Conservation (phyloP, 2,797 vertebrate species). For the Crypturellus tataupa region DNA sequence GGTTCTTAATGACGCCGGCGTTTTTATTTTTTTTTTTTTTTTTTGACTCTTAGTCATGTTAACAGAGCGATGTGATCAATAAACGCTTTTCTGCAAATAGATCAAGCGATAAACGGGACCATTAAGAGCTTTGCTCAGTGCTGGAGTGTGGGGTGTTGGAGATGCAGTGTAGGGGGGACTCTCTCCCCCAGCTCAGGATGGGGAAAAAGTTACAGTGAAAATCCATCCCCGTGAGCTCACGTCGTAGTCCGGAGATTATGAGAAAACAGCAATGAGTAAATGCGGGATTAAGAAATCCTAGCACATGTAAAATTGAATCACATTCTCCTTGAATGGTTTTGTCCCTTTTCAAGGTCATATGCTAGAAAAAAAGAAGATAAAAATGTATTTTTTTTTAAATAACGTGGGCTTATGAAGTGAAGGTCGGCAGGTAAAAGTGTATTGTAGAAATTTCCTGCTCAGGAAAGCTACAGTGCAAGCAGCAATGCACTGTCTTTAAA, state of each 20-base stretch:
- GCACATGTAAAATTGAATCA: rapidly evolving
- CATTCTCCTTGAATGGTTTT: background rate
- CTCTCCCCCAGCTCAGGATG: background rate
- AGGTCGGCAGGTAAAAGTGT: background rate
- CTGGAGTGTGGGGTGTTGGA: background rate
- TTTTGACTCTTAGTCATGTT: background rate
- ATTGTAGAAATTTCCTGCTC: background rate
- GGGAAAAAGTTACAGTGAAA: background rate
- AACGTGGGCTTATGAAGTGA: background rate
- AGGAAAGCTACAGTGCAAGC: background rate
- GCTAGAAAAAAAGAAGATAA: constrained; percentile 35
- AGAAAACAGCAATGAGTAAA: background rate
- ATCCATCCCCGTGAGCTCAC: rapidly evolving
- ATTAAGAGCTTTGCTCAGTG: background rate
- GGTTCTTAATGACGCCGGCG: rapidly evolving
- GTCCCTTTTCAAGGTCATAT: constrained; percentile 59
- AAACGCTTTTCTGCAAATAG: background rate
- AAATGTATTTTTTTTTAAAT: constrained; percentile 37
- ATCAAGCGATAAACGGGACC: background rate
- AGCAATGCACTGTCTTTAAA: background rate
- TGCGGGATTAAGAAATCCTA: background rate
- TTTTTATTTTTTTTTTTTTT: background rate
- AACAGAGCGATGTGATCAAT: background rate
- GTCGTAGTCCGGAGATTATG: rapidly evolving
- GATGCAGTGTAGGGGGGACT: background rate